Base-by-base conservation (phyloP, 2,113 vertebrate species). In the Sarotherodon lohbergeri region DNA sequence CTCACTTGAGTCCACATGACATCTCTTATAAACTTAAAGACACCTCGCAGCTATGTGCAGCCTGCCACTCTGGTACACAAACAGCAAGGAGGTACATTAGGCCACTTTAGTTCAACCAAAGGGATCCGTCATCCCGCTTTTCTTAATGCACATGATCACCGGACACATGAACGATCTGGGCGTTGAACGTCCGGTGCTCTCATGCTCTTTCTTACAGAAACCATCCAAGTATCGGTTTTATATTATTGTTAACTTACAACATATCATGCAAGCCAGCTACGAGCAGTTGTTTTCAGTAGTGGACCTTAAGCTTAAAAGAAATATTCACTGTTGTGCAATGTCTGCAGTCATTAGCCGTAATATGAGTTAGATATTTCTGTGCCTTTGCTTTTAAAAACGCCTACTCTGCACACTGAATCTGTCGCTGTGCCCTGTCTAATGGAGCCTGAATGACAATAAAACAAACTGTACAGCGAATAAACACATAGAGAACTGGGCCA, bases 371-470 rank as follows among this genome's bases (percentile, higher is more conserved):
- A 89, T 90, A 39, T 93, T 91, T 92, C 63, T 88, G 93, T 95
- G 93, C 95, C 94, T 96, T 95, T 92, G 82, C 88, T 94, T 88
- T 90, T 76, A 90, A 90, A 52, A 46, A 85, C 55, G 7, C 80
- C 88, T 84, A 81, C 73, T 86, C 61, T 22, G 22, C 83, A 84
- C 63, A 16, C 43, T 76, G 54, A 85, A 68, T 83, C 55, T 81
- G 87, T 86, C 36, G 9, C 80, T 78, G 34, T 52, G 46, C 73
- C 73, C 73, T 78, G 73, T 78, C 59, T 61, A 80, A 66, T 50
- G 76, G 36, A 61, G 79, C 63, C 80, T 6, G 3, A 71, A 87
- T 48, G 41, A 86, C 24, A 84, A 81, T 89, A 81, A 55, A 89
- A 88, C 50, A 85, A 90, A 78, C 80, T 81, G 83, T 80, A 43